These are phyloP conservation scores for Echiichthys vipera DNA, from an alignment of 2,797 vertebrate species.

Conservation along the genomic window DNA sequence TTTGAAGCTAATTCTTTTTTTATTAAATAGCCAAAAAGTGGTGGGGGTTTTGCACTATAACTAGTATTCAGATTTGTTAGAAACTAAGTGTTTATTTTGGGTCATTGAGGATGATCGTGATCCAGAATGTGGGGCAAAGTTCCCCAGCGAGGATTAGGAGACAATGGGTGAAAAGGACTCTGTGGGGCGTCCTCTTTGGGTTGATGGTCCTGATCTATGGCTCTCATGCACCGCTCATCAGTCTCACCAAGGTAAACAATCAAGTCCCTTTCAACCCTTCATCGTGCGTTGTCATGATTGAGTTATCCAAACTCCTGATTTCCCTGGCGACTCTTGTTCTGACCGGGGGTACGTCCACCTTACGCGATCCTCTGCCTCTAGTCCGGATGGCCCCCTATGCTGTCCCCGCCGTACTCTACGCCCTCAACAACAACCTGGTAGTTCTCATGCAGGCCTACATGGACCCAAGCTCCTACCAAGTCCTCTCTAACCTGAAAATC, in stretches of 20 bases:
- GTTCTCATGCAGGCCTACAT: slow-evolving; percentile 94
- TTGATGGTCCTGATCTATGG: slow-evolving; percentile 91
- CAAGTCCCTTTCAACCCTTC: slow-evolving; percentile 90
- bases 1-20: slow-evolving; percentile 1
- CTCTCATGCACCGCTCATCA: slow-evolving; percentile 93
- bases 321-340: slow-evolving; percentile 83
- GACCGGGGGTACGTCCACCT: slow-evolving; percentile 48
- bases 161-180: slow-evolving; percentile 57
- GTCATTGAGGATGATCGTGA: slow-evolving; percentile 80
- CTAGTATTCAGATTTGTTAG: slow-evolving; percentile 6
- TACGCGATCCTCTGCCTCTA: slow-evolving; percentile 46
- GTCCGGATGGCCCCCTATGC: slow-evolving; percentile 85
- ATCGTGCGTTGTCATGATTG: slow-evolving; percentile 91
- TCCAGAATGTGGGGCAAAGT: slow-evolving; percentile 66
- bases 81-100: slow-evolving; percentile 35
- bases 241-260: slow-evolving; percentile 88
- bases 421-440: slow-evolving; percentile 95
- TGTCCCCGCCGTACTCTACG: slow-evolving; percentile 91
- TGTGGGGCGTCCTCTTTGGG: slow-evolving; percentile 88
- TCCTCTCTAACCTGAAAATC: slow-evolving; percentile 95
- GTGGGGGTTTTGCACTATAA: slow-evolving; percentile 30
- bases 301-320: slow-evolving; percentile 88
- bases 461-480: slow-evolving; percentile 96
- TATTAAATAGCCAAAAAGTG: slow-evolving; percentile 9
- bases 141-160: slow-evolving; percentile 51